phyloP scores from a whole-genome alignment of 2,888 invertebrate genomes.

The Harpalus rubripes region DNA sequence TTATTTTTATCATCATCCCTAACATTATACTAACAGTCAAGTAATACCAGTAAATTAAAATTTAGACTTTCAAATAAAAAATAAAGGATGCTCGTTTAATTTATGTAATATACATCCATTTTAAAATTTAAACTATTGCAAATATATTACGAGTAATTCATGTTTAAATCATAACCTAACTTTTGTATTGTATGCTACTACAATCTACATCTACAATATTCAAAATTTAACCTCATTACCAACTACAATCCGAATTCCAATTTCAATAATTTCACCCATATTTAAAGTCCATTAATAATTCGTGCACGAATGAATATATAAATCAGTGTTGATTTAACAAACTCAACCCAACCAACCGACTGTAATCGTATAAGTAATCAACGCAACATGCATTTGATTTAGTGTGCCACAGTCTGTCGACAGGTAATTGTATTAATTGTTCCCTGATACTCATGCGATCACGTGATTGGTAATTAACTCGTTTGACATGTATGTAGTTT shows the following conservation, averaged over 20 bases:
- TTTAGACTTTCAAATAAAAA: too few relatives aligned
- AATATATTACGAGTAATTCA: background rate
- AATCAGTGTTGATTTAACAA: slow-evolving; percentile 47
- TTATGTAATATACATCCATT: too few relatives aligned
- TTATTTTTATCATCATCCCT: too few relatives aligned
- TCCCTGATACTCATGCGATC: slow-evolving; percentile 35
- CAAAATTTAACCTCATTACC: background rate
- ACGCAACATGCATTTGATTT: slow-evolving; percentile 47
- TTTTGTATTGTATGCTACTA: too few relatives aligned
- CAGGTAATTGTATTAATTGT: slow-evolving; percentile 59
- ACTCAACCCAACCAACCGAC: background rate
- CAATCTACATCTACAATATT: background rate
- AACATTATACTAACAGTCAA: too few relatives aligned
- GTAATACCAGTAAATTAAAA: too few relatives aligned
- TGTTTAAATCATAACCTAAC: background rate
- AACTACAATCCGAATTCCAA: background rate
- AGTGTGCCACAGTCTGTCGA: slow-evolving; percentile 42
- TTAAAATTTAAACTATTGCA: too few relatives aligned
- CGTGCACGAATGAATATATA: background rate
- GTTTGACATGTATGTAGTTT: slow-evolving; percentile 12
- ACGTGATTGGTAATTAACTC: slow-evolving; percentile 30
- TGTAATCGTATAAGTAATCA: slow-evolving; percentile 43
- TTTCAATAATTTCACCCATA: slow-evolving; percentile 7
- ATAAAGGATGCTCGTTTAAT: too few relatives aligned
- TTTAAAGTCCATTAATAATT: slow-evolving; percentile 31